Percentiles rank a stretch among this genome's conserved stretches.
phyloP scores from a whole-genome alignment of 2,888 invertebrate genomes.

The Lithophane semibrunnea region DNA sequence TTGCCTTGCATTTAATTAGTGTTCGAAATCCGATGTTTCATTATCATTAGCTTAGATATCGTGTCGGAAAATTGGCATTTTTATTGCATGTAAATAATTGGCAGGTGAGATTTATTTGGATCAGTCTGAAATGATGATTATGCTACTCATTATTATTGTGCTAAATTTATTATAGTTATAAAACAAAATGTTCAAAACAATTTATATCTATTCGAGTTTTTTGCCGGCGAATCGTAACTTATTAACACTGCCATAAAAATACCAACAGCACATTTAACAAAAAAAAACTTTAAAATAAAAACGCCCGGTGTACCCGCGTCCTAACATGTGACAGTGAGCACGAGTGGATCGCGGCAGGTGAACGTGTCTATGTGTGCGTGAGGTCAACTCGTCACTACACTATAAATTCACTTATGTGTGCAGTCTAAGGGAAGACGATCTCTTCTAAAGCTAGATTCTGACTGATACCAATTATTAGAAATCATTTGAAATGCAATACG shows the following conservation, averaged over 20 bases:
- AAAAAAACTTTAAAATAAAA: background rate
- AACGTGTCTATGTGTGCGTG: conserved; percentile 81
- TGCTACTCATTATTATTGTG: conserved; percentile 36
- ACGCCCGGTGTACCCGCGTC: conserved; percentile 66
- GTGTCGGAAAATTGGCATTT: conserved; percentile 30
- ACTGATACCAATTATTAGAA: conserved; percentile 60
- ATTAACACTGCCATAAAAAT: background rate
- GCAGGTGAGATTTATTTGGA: conserved; percentile 39
- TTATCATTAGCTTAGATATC: conserved; percentile 39
- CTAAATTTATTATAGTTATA: conserved; percentile 23
- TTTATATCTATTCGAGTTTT: background rate
- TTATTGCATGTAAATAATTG: conserved; percentile 29
- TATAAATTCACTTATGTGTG: conserved; percentile 66
- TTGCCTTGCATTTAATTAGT: conserved; percentile 61
- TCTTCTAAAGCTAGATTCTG: conserved; percentile 66
- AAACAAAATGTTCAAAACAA: conserved; percentile 18
- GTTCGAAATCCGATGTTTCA: conserved; percentile 31
- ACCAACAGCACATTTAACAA: background rate
- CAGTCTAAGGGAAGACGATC: conserved; percentile 68
- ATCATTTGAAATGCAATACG: conserved; percentile 41
- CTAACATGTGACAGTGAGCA: conserved; percentile 86
- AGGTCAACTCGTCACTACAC: conserved; percentile 80
- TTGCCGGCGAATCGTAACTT: background rate
- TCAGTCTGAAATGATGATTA: conserved; percentile 31
- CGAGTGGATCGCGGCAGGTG: conserved; percentile 87